Evolutionary conservation across 2,888 invertebrate genomes (phyloP), one percentile per base, ranked within the genome.

Genomic region (Smittia sp.): DNA sequence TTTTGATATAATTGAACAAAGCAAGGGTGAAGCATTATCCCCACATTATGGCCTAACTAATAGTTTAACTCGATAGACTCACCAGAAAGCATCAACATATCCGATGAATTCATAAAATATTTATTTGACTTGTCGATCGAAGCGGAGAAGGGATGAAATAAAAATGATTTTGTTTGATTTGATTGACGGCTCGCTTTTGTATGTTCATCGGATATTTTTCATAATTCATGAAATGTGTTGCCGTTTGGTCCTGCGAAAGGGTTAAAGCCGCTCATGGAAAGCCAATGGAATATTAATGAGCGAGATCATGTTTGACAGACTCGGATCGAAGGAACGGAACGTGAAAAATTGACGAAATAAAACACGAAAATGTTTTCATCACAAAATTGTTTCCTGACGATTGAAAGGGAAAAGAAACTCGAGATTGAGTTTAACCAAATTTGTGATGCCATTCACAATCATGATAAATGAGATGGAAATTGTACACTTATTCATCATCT

Each of bases 231-330:
- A 69, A 54, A 67, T 67, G 22, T 20, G 20, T 22, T 69, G 69
- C n/a, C 20, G 20, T 52, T 18, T 32, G 18, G 58, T 69, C 24
- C 54, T 39, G 22, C 18, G 18, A 67, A 67, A 67, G 67, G 67
- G 41, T 46, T 65, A 27, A 65, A 65, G 38, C 38, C 6, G 38
- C 38, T 38, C 38, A 3, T 15, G 15, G 24, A 69, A 39, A 54
- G 24, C 69, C 69, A 69, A 69, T 69, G 27, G 69, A 69, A 69
- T 69, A 69, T 52, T 69, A 69, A 69, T 69, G 69, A 69, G 69
- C 32, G 18, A 54, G 69, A 69, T 69, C 69, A 69, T 69, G 69
- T 69, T 69, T 69, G 69, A 69, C 69, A 69, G 54, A 27, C 54
- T 6, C 13, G n/a, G 38, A 68, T 68, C 52, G 69, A 54, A 27